phyloP scores from a whole-genome alignment of 2,888 invertebrate species.

The Seira ritae region DNA sequence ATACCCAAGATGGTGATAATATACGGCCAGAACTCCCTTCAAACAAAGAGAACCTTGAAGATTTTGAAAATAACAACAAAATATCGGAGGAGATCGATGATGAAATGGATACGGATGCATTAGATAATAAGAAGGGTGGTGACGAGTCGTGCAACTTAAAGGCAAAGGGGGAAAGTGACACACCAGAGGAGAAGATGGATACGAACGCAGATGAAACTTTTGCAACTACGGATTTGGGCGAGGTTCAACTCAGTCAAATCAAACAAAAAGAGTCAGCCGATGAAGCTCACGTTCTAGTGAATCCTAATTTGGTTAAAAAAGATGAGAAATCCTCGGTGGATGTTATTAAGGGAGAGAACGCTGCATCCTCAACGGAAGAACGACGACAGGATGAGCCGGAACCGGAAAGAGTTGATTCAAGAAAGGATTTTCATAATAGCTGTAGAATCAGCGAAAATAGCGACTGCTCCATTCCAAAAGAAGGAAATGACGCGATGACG shows the following conservation, averaged over 20 bases:
- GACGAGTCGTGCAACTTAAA: neutral
- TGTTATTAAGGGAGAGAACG: neutral
- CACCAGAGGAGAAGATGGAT: neutral
- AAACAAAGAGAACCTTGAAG: conserved; percentile 50
- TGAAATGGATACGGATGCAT: conserved; percentile 27
- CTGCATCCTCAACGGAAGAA: conserved; percentile 37
- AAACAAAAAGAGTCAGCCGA: conserved; percentile 43
- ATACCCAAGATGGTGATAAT: neutral
- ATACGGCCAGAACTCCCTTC: neutral
- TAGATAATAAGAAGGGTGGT: conserved; percentile 6
- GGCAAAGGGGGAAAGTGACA: conserved; percentile 29
- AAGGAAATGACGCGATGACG: conserved; percentile 68
- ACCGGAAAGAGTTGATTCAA: conserved; percentile 70
- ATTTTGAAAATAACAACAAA: conserved; percentile 59
- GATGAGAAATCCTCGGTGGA: conserved; percentile 2
- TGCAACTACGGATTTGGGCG: conserved; percentile 39
- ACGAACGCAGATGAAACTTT: neutral
- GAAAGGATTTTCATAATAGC: conserved; percentile 38
- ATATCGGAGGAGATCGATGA: conserved; percentile 9
- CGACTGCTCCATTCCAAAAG: conserved; percentile 29
- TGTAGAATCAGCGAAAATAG: conserved; percentile 27
- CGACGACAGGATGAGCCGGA: conserved; percentile 62
- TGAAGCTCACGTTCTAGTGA: neutral
- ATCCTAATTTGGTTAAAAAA: conserved; percentile 9
- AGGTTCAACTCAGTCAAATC: conserved; percentile 36